phyloP scores from a whole-genome alignment of 1,140 invertebrate genomes.

The Leptinotarsa lineolata region DNA sequence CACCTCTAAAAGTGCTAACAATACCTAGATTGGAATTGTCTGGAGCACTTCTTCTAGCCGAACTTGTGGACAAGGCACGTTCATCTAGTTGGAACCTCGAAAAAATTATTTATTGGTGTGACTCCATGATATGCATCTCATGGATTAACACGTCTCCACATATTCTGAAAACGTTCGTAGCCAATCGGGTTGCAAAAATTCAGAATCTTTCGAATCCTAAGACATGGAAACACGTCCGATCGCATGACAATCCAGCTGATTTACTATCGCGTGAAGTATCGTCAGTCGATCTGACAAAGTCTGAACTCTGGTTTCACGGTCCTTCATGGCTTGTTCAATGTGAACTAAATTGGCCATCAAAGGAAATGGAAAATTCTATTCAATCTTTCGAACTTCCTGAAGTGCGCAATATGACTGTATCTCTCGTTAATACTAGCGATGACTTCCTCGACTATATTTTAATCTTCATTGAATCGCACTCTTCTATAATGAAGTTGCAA shows the following conservation, averaged over 20 bases:
- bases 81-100: slow-evolving; percentile 4
- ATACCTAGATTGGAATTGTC: slow-evolving; percentile 48
- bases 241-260: slow-evolving; percentile 32
- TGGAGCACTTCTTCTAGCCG: slow-evolving; percentile 38
- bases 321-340: slow-evolving; percentile 29
- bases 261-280: slow-evolving; percentile 17
- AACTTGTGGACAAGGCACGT: slow-evolving; percentile 27
- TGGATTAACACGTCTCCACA: slow-evolving; percentile 26
- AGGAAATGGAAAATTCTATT: neutral
- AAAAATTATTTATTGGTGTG: slow-evolving; percentile 26
- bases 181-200: slow-evolving; percentile 10
- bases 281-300: slow-evolving; percentile 12
- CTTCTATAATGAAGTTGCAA: slow-evolving; percentile 21
- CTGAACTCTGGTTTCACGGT: slow-evolving; percentile 34
- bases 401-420: neutral
- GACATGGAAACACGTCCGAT: slow-evolving; percentile 17
- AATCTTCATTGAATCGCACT: slow-evolving; percentile 17
- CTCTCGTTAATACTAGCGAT: neutral
- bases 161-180: slow-evolving; percentile 17
- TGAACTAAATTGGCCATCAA: slow-evolving; percentile 11
- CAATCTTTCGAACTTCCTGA: slow-evolving; percentile 11
- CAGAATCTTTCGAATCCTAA: neutral
- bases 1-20: slow-evolving; percentile 43
- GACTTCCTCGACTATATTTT: neutral
- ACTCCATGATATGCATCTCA: slow-evolving; percentile 24